Evolutionary conservation across 1,140 invertebrate genomes (phyloP).

Genomic region (Zaprionus capensis): DNA sequence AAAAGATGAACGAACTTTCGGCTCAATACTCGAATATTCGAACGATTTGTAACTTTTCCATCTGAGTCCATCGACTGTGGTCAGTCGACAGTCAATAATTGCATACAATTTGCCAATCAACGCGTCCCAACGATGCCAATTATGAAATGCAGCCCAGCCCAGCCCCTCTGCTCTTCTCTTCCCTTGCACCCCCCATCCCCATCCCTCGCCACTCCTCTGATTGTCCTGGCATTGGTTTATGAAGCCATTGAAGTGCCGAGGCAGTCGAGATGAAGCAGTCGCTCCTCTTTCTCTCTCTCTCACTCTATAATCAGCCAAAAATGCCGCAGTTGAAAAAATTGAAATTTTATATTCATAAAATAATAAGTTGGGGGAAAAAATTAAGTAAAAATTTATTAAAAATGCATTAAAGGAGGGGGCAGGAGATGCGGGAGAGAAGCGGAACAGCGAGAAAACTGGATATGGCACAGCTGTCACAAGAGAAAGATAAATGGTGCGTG

Average conservation of each 20-base stretch:
- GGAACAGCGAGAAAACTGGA: conserved; percentile 60
- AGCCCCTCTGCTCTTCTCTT: conserved; percentile 13
- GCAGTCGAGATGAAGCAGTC: not conserved
- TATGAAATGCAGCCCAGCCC: conserved; percentile 50
- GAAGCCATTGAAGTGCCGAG: conserved; percentile 72
- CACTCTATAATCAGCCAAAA: conserved; percentile 63
- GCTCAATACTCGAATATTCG: conserved; percentile 34
- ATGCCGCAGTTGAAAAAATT: conserved; percentile 66
- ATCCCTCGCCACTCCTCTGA: conserved; percentile 17
- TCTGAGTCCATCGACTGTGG: not conserved
- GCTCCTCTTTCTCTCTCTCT: conserved; percentile 17
- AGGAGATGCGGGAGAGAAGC: conserved; percentile 6
- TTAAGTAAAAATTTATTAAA: conserved; percentile 80
- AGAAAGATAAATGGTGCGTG: conserved; percentile 75
- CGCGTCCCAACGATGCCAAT: conserved; percentile 77
- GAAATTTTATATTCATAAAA: conserved; percentile 73
- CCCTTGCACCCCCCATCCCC: not conserved
- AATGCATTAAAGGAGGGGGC: conserved; percentile 55
- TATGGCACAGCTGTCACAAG: conserved; percentile 54
- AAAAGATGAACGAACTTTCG: conserved; percentile 76
- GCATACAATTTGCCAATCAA: conserved; percentile 82
- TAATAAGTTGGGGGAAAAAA: conserved; percentile 54
- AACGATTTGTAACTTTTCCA: conserved; percentile 34
- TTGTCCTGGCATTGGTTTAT: conserved; percentile 71
- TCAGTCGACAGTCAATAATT: conserved; percentile 67